Evolutionary conservation across 2,113 vertebrate species (phyloP).

Genomic region (Crotalus horridus): DNA sequence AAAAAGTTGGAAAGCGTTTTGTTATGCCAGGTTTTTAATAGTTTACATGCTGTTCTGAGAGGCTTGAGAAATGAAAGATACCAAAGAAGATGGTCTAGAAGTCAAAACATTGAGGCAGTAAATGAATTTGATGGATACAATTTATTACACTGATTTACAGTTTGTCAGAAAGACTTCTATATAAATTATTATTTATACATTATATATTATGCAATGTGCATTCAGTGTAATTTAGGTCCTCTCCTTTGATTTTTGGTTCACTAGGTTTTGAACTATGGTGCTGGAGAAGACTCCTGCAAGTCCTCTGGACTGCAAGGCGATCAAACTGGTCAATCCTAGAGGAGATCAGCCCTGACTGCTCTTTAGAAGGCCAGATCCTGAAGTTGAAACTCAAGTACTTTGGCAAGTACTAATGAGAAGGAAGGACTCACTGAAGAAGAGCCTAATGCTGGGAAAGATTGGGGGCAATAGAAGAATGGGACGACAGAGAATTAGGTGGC

Average conservation of each 20-base stretch:
- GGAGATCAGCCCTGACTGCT: too few species aligned
- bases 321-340: too few species aligned
- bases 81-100: background rate
- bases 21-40: background rate
- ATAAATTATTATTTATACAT: background rate
- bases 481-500: too few species aligned
- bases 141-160: background rate
- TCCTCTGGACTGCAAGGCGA: too few species aligned
- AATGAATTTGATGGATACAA: background rate
- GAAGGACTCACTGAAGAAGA: too few species aligned
- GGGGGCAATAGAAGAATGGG: too few species aligned
- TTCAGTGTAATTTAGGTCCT: conserved; percentile 10
- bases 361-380: too few species aligned
- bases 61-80: background rate
- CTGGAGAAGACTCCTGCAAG: too few species aligned
- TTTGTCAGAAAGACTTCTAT: background rate
- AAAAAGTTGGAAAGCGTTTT: background rate
- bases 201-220: background rate
- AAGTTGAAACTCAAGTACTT: too few species aligned
- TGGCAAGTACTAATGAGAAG: too few species aligned
- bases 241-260: accelerated
- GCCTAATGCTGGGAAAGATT: too few species aligned
- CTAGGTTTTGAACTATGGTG: background rate
- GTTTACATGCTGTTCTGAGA: background rate
- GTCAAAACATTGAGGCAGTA: background rate